Base-by-base conservation (phyloP, 92 coral and sea anemone species). In the Zoanthus solanderi region DNA sequence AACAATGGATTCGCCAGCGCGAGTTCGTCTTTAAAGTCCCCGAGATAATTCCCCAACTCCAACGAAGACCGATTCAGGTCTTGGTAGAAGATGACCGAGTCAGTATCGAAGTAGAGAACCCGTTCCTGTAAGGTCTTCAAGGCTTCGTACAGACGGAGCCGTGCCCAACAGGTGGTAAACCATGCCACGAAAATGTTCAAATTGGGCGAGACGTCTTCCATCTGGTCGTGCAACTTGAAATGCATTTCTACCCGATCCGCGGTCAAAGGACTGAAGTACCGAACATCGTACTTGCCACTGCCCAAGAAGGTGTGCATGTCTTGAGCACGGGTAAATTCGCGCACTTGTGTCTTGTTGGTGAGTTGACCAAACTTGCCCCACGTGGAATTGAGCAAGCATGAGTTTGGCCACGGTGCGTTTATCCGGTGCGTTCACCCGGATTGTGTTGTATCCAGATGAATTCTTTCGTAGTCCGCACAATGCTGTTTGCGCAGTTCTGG, bases 301-400 rank as follows among this genome's bases (percentile, higher is more conserved):
- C 23, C 23, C 23, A 23, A 23, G 23, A 23, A 23, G 23, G 23
- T 23, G 23, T 23, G 23, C 23, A 23, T 23, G 23, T 23, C 23
- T 23, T 23, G 23, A 23, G 23, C 23, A 23, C 23, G 23, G 14
- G 12, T 18, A 18, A 78, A 66, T 30, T 75, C 54, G 2, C 30
- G 17, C 14, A 78, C 84, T 17, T 87, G 90, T 0, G 60, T 4
- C 9, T 75, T 76, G 66, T 76, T 17, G 16, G 11, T 2, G 11
- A 68, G 78, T 71, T 87, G 78, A 9, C 65, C 79, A 7, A 42
- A 69, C 54, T 54, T 72, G 0, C 92, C 90, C 89, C 88, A 83
- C 54, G 83, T 82, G 7, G 10, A 0, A 54, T 89, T 89, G 23
- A 23, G 23, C 23, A 0, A 89, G 30, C 88, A 75, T 89, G n/a